Base-by-base conservation (phyloP, 2,113 vertebrate genomes). In the Porphyrio hochstetteri region DNA sequence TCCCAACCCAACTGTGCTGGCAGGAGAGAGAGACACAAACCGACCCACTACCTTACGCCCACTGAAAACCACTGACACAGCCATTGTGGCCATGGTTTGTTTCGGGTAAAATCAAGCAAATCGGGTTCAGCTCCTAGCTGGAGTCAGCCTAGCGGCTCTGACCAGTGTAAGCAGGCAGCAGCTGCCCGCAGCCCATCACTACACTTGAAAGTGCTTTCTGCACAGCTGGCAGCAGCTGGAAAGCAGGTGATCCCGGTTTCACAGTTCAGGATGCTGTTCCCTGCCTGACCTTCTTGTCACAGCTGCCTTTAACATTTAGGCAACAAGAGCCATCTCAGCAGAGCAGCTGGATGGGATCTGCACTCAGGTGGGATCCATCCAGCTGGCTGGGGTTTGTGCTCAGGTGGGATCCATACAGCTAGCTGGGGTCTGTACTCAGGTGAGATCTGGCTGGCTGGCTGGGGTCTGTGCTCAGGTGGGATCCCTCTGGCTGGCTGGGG, bases 31-130 rank as follows among this genome's bases (percentile, higher is more conserved):
- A 76, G 80, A 31, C 56, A 83, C 63, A 77, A 78, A 61, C 13
- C 86, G 78, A 33, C 82, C 87, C 15, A 40, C 28, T 55, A 83
- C 86, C 88, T 85, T 65, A 65, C 77, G 85, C 38, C 88, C 65
- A 35, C 91, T 71, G 69, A 85, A 93, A 94, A 86, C 33, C 82
- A 94, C 78, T 78, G 82, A 64, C 85, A 61, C 75, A 82, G 53
- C 57, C 82, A 57, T 57, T 52, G 67, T 91, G 77, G 31, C 84
- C 28, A 48, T 11, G 25, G 11, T 56, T 20, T 48, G 5, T 19
- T 44, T 21, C 0, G 6, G 27, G 35, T 68, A 80, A 88, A 90
- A 82, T 19, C 24, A 56, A 55, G 40, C 48, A 44, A 29, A 48
- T 16, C 0, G 0, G 10, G 65, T 85, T 85, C 35, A 76, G 44